Base-by-base conservation (phyloP, 2,113 vertebrate species). In the Scortum barcoo region DNA sequence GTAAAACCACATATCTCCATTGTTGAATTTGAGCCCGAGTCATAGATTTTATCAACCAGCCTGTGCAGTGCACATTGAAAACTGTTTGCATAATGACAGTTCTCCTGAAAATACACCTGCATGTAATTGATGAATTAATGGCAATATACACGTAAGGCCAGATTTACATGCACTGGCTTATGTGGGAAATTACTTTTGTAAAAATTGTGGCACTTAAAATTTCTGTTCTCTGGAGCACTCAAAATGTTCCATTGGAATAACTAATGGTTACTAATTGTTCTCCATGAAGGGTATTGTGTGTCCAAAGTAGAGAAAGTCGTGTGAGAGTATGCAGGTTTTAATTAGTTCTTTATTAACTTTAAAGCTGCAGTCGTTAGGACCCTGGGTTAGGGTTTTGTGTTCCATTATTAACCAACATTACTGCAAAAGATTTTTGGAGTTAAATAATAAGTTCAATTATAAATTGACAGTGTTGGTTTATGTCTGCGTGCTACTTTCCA, bases 401-500 rank as follows among this genome's bases (percentile, higher is more conserved):
- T 58, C 26, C 7, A 11, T 7, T 54, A 54, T 54, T 54, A 54
- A 24, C 36, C 14, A 61, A 38, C 4, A 19, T 38, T 38, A 14
- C n/a, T 62, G 4, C 28, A 60, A 60, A 60, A 60, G 1, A 28
- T 28, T 26, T 57, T 57, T 28, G 2, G 30, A 1, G 26, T 33
- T 20, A n/a, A n/a, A n/a, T n/a, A n/a, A n/a, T n/a, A n/a, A n/a
- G n/a, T n/a, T n/a, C n/a, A n/a, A n/a, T 48, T 3, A 56, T 33
- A 19, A 50, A 48, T 2, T 33, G 40, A 6, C 1, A 22, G 1
- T 54, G 5, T 16, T 30, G 75, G 46, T 16, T 19, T 60, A 4
- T 40, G 2, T 78, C 2, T 65, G 3, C 81, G 26, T 56, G 16
- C 38, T 50, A 11, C 76, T 66, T 84, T 53, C 2, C 91, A 95